Evolutionary conservation across 2,888 invertebrate genomes (phyloP).

Genomic region (Nebria salina): DNA sequence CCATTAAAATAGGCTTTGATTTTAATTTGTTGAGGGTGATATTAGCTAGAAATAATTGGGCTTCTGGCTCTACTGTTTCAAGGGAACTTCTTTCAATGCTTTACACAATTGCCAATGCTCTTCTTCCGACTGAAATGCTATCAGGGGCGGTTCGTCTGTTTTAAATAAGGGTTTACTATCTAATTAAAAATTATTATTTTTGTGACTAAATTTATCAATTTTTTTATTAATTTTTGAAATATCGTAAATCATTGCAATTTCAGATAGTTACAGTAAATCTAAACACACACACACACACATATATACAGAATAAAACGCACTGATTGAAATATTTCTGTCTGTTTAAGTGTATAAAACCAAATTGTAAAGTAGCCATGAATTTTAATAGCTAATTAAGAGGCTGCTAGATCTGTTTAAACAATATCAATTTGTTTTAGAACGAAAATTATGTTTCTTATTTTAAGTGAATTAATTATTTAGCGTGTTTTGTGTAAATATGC

Average conservation of each 20-base stretch:
- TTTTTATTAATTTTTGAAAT: too few species aligned
- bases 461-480: background rate
- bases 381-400: slow-evolving; percentile 42
- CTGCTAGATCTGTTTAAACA: background rate
- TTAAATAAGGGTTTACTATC: too few species aligned
- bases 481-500: background rate
- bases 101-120: too few species aligned
- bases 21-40: background rate
- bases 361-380: slow-evolving; percentile 39
- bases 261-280: too few species aligned
- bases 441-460: background rate
- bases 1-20: background rate
- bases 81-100: too few species aligned
- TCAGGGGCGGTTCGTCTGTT: too few species aligned
- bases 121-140: too few species aligned
- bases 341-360: slow-evolving; percentile 27
- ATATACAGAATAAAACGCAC: background rate
- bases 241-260: too few species aligned
- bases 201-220: too few species aligned
- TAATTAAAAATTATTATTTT: too few species aligned
- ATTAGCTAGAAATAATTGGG: background rate
- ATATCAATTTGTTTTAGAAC: background rate
- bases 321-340: slow-evolving; percentile 13
- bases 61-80: background rate
- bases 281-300: too few species aligned